Conservation (phyloP, 2,888 invertebrate species). For the Andrena chrysosceles region DNA sequence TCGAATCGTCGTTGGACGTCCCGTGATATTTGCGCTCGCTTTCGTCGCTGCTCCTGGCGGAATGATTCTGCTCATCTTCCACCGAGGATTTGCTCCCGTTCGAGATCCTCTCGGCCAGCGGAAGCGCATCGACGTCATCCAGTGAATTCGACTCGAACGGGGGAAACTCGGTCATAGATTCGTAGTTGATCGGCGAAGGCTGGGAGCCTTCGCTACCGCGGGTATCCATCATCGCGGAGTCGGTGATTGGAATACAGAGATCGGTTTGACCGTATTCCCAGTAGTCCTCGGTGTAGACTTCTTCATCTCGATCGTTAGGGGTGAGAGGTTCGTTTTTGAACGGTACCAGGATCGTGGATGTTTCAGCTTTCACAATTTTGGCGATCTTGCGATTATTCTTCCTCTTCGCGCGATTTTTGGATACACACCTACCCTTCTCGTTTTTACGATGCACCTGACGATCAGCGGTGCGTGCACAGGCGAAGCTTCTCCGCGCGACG, state of each 20-base stretch:
- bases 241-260: neutral
- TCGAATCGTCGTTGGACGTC: neutral
- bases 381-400: neutral
- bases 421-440: neutral
- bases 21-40: neutral
- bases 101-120: slow-evolving; percentile 4
- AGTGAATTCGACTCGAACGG: neutral
- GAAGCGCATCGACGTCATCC: slow-evolving; percentile 7
- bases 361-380: neutral
- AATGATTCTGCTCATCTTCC: neutral
- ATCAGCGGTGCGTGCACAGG: neutral
- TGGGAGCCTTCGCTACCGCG: neutral
- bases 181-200: neutral
- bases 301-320: neutral
- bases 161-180: neutral
- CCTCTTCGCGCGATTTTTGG: neutral
- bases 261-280: neutral
- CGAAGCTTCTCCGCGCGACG: too few relatives aligned
- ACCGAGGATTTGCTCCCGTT: neutral
- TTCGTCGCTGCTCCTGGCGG: neutral
- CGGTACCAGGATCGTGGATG: too few relatives aligned
- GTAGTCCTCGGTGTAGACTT: neutral
- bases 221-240: neutral
- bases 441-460: neutral
- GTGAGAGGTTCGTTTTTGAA: neutral